Conservation (phyloP, 2,113 vertebrate genomes). For the Thalassoma bifasciatum region DNA sequence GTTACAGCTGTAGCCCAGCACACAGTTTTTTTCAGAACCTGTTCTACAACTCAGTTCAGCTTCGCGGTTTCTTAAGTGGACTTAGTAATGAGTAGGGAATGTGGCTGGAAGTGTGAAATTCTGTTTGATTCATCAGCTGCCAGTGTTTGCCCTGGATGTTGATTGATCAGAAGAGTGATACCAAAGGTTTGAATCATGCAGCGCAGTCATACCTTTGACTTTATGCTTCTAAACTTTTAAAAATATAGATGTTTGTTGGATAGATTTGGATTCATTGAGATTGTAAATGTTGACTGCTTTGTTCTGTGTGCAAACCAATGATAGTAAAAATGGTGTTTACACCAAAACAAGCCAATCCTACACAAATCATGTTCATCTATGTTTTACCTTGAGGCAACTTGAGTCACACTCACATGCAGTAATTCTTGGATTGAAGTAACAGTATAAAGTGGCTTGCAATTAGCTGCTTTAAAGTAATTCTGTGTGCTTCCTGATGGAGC, state of each 20-base stretch:
- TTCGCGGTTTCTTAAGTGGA: background rate
- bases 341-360: too few relatives aligned
- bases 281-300: background rate
- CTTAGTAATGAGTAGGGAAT: background rate
- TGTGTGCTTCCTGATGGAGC: background rate
- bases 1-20: background rate
- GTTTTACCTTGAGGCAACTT: too few relatives aligned
- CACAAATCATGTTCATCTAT: too few relatives aligned
- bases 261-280: background rate
- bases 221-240: background rate
- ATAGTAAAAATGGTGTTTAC: background rate
- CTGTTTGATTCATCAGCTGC: background rate
- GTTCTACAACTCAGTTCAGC: slow-evolving; percentile 15
- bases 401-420: too few relatives aligned
- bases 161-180: background rate
- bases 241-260: background rate
- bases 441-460: background rate
- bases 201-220: background rate
- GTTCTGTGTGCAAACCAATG: background rate
- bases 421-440: background rate
- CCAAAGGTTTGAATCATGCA: background rate
- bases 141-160: background rate
- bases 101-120: background rate
- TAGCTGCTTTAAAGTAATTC: slow-evolving; percentile 3
- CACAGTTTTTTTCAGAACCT: slow-evolving; percentile 13